Conservation (phyloP, 1,140 invertebrate species). For the Dendroctonus ponderosae region DNA sequence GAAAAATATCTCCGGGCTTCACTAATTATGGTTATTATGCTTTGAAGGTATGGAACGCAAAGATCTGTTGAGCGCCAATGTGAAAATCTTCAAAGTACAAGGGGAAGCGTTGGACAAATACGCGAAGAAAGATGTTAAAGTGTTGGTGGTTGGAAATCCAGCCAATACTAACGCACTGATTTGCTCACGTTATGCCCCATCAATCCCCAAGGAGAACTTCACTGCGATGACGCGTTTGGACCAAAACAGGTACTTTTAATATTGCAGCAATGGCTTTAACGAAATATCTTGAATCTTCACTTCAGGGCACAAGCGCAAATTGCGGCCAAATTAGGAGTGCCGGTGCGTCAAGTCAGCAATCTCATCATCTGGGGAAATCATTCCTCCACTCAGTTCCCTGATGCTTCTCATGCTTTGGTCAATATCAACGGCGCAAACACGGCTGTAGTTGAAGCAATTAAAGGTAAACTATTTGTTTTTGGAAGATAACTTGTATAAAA, state of each 20-base stretch:
- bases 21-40: neutral
- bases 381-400: slow-evolving; percentile 97
- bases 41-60: slow-evolving; percentile 90
- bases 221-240: slow-evolving; percentile 97
- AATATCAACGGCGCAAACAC: slow-evolving; percentile 51
- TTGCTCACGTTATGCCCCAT: slow-evolving; percentile 94
- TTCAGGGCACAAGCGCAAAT: slow-evolving; percentile 80
- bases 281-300: neutral
- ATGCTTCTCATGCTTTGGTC: slow-evolving; percentile 84
- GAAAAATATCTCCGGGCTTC: neutral
- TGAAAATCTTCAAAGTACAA: slow-evolving; percentile 97
- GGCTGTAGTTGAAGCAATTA: slow-evolving; percentile 70
- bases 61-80: slow-evolving; percentile 92
- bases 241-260: slow-evolving; percentile 70
- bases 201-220: slow-evolving; percentile 96
- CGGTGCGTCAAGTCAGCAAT: slow-evolving; percentile 75
- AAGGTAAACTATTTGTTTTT: slow-evolving; percentile 44
- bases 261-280: neutral
- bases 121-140: slow-evolving; percentile 94
- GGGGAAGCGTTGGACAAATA: slow-evolving; percentile 90
- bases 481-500: neutral
- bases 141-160: slow-evolving; percentile 98
- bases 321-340: slow-evolving; percentile 64
- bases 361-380: slow-evolving; percentile 99
- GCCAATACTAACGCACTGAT: slow-evolving; percentile 99